Conservation (phyloP, 1,140 invertebrate species). For the Drosophila melanogaster region DNA sequence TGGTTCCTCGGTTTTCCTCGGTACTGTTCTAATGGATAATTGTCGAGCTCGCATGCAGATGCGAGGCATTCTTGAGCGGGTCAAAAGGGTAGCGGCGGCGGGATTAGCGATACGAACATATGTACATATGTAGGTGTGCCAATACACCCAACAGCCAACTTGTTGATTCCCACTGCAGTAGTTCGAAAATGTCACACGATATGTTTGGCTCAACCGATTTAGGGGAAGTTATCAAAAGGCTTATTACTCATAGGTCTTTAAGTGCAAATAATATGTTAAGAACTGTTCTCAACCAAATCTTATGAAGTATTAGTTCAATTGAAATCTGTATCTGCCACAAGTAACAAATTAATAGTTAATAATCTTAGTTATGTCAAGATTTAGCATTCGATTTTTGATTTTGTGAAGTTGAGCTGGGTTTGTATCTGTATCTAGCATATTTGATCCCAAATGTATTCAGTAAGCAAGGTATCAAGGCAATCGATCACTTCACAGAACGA, state of each 20-base stretch:
- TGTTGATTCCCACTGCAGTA: conserved; percentile 28
- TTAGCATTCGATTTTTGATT: no score
- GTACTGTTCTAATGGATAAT: conserved; percentile 81
- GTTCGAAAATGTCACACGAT: neutral
- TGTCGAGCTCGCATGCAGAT: conserved; percentile 68
- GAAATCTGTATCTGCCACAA: no score
- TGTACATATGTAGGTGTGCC: neutral
- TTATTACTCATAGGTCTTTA: neutral
- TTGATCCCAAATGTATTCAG: no score
- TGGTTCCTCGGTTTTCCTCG: conserved; percentile 15
- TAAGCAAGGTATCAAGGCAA: conserved; percentile 37
- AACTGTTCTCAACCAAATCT: no score
- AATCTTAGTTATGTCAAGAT: no score
- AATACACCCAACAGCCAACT: conserved; percentile 6
- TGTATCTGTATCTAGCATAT: no score
- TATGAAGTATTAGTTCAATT: no score
- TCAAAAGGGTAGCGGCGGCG: conserved; percentile 33
- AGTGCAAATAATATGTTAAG: no score
- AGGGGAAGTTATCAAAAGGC: neutral
- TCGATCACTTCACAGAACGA: conserved; percentile 17
- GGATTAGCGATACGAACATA: conserved; percentile 18
- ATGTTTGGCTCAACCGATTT: neutral
- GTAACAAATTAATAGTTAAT: no score
- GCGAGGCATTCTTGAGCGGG: conserved; percentile 18
- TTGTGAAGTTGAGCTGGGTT: no score